These are phyloP conservation scores for Camelus bactrianus DNA, from an alignment of 2,113 vertebrate species.

Conservation along the genomic window DNA sequence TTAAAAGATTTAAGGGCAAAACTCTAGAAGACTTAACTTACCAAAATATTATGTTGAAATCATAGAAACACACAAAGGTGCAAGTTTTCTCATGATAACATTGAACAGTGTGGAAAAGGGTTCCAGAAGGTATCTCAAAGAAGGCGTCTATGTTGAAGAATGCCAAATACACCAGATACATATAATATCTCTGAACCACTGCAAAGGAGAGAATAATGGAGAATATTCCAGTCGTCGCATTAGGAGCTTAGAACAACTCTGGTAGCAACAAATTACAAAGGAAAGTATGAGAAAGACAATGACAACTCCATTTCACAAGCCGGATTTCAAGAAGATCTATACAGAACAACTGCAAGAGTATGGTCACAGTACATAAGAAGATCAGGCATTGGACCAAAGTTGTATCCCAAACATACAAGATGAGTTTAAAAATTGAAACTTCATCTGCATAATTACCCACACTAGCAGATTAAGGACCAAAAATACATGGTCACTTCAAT, in stretches of 20 bases:
- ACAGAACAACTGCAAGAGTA: background rate
- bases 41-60: background rate
- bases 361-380: background rate
- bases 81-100: no score
- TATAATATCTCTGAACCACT: background rate
- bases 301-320: background rate
- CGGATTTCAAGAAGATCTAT: background rate
- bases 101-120: background rate
- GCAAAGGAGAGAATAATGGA: background rate
- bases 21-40: background rate
- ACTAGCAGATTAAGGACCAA: background rate
- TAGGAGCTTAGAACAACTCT: background rate
- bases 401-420: background rate
- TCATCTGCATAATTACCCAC: background rate
- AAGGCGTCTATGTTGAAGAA: background rate
- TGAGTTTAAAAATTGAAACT: background rate
- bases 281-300: background rate
- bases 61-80: background rate
- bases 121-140: background rate
- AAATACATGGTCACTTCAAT: background rate
- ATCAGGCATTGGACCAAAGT: background rate
- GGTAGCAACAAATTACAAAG: background rate
- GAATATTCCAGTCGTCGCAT: background rate
- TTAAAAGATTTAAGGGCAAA: background rate
- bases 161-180: background rate